Base-by-base conservation (phyloP, 1,140 invertebrate genomes). In the Drosophila ambigua region DNA sequence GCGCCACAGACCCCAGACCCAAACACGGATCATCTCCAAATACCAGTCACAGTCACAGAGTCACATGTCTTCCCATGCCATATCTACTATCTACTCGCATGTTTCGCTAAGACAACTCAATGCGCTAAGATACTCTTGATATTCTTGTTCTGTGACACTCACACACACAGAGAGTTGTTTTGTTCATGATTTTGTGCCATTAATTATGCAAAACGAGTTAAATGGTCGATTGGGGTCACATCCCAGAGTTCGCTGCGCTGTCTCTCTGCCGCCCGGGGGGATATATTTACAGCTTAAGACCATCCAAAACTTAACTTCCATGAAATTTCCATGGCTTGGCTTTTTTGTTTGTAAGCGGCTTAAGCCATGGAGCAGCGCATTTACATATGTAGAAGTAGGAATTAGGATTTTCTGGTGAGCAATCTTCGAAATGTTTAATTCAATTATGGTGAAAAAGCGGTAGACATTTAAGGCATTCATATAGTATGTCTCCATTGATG, bases 121-220 rank as follows among this genome's bases (percentile, higher is more conserved):
- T 65, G 77, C 57, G 60, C 59, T 63, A 46, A 51, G 78, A 59
- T 82, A 71, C 44, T 39, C 52, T 23, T 41, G 51, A 50, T 54
- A 31, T 57, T 66, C 57, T 77, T 65, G 77, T 85, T 62, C 77
- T 69, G 28, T 41, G 53, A 58, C 41, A 24, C 72, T 51, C 66
- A 53, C 67, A 79, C 73, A 84, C 20, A 20, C 20, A 20, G 1
- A 0, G 16, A 20, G 20, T 20, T 0, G 72, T 69, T 16, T 8
- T 16, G 5, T 24, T 48, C 31, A 50, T 49, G 61, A 15, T 55
- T 46, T 51, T 51, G 54, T 54, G 68, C 31, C 53, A 51, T 79
- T 62, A 87, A 63, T 82, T 88, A 85, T 82, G 83, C 83, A 78
- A 82, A 85, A 85, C 78, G 46, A 87, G 82, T 79, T 65, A 53